These are phyloP conservation scores for Bombus waltoni DNA, from an alignment of 1,140 invertebrate genomes.

Conservation along the genomic window DNA sequence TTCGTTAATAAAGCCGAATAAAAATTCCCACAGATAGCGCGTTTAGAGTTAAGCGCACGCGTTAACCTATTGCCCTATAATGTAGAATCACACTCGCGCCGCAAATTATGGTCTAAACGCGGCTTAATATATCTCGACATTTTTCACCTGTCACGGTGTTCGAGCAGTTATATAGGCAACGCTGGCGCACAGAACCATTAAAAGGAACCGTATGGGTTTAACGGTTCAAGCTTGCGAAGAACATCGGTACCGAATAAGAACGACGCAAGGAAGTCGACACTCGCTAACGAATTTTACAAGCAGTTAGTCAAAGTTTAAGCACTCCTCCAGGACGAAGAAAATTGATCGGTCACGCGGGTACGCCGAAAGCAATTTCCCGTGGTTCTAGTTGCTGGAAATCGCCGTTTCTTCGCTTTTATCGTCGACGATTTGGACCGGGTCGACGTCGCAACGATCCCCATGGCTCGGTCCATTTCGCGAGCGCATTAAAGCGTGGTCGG, in stretches of 20 bases:
- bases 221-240: background rate
- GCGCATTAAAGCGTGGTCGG: constrained; percentile 56
- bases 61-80: constrained; percentile 11
- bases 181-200: background rate
- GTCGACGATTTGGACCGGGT: constrained; percentile 63
- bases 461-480: constrained; percentile 46
- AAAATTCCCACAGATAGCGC: background rate
- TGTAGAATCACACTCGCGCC: background rate
- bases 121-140: background rate
- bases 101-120: background rate
- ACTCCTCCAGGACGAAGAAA: background rate
- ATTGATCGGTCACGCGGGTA: constrained; percentile 19
- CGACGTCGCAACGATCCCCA: constrained; percentile 31
- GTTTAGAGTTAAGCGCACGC: background rate
- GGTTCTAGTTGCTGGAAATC: constrained; percentile 2
- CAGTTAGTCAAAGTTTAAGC: background rate
- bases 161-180: background rate
- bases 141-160: constrained; percentile 9
- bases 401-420: constrained; percentile 61
- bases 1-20: background rate
- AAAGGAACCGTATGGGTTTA: background rate
- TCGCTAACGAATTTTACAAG: background rate
- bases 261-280: background rate
- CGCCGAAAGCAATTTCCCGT: constrained; percentile 6
- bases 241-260: no score